A percentile compares a stretch with the other conserved stretches of the same genome.
These are phyloP conservation scores for Brachionus koreanus DNA, from an alignment of 1,140 invertebrate species.

Conservation along the genomic window DNA sequence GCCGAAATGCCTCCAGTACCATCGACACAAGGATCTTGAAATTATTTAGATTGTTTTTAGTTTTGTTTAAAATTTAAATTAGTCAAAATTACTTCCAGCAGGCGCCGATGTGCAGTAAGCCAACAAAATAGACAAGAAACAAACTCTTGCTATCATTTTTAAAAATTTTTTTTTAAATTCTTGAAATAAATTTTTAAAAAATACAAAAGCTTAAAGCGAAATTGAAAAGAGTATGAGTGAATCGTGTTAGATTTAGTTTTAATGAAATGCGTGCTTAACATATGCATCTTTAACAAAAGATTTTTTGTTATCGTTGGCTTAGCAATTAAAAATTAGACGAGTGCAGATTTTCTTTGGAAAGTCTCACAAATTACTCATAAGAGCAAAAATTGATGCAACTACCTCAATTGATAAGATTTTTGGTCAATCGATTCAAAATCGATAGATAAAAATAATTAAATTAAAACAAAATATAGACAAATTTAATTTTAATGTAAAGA, in stretches of 20 bases:
- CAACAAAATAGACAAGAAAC: not conserved
- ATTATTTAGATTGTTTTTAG: not conserved
- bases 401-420: too few species aligned
- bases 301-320: not conserved
- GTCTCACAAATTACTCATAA: not conserved
- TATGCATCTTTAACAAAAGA: not conserved
- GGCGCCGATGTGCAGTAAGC: not conserved
- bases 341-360: not conserved
- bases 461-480: too few species aligned
- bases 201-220: not conserved
- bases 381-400: not conserved
- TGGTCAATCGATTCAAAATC: too few species aligned
- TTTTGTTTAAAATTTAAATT: not conserved
- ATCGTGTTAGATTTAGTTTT: not conserved
- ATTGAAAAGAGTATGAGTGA: not conserved
- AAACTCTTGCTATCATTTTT: not conserved
- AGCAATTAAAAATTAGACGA: not conserved
- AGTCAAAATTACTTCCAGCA: not conserved
- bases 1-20: not conserved
- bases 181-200: not conserved
- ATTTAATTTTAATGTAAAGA: too few species aligned
- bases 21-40: not conserved
- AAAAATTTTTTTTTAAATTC: not conserved
- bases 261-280: not conserved
- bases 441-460: too few species aligned